A percentile compares a stretch with the other conserved stretches of the same genome.
Evolutionary conservation across 2,797 vertebrate genomes (phyloP).

Genomic region (Potorous gilbertii): DNA sequence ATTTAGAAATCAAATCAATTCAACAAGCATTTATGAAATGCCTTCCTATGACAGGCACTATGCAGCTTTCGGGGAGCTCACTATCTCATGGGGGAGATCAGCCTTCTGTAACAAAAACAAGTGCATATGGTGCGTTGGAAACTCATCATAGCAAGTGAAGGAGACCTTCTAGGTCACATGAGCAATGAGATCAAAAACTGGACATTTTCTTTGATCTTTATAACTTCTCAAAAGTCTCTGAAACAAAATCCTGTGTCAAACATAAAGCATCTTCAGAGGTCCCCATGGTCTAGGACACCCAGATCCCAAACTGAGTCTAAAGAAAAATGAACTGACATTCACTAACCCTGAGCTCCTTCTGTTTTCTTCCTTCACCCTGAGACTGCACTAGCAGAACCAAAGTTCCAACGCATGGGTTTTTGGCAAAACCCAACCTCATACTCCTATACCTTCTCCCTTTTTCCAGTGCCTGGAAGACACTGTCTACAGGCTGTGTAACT

Average conservation of each 20-base stretch:
- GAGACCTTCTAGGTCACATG: background rate
- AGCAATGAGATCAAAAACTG: no score
- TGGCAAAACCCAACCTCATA: background rate
- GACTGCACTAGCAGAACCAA: background rate
- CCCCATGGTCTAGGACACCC: background rate
- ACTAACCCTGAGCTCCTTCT: background rate
- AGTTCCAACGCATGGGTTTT: background rate
- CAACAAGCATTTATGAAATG: no score
- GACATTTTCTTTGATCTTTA: no score
- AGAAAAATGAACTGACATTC: background rate
- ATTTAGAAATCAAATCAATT: no score
- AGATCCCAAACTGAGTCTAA: background rate
- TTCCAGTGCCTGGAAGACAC: background rate
- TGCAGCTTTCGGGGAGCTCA: background rate
- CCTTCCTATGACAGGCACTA: no score
- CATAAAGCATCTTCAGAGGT: background rate
- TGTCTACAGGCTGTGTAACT: no score
- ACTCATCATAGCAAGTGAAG: conserved; percentile 44
- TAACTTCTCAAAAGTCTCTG: no score
- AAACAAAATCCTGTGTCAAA: background rate
- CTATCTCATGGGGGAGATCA: background rate
- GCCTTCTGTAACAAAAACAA: conserved; percentile 62
- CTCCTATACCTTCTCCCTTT: background rate
- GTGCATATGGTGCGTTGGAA: conserved; percentile 59
- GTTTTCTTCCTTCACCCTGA: background rate